These are phyloP conservation scores for Schizothorax lantsangensis DNA, from an alignment of 2,797 vertebrate genomes.

Conservation along the genomic window DNA sequence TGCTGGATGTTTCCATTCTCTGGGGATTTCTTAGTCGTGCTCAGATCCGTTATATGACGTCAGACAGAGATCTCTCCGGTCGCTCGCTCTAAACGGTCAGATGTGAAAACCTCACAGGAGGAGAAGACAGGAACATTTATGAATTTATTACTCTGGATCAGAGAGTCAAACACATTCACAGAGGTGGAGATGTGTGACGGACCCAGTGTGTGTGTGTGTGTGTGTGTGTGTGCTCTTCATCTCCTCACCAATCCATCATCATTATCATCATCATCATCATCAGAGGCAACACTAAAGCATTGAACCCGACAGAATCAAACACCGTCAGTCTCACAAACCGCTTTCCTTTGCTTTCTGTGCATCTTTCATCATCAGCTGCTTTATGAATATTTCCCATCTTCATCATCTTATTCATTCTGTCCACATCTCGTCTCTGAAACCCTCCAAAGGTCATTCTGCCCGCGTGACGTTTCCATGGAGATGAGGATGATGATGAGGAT, in stretches of 20 bases:
- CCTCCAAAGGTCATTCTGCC: slow-evolving; percentile 52
- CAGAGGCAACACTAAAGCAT: not conserved
- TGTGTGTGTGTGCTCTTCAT: not conserved
- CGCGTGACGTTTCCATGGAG: not conserved
- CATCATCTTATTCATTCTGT: slow-evolving; percentile 15
- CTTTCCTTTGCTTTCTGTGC: not conserved
- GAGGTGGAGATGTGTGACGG: slow-evolving; percentile 16
- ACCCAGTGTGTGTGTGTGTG: not conserved
- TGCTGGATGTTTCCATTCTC: not conserved
- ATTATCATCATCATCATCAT: slow-evolving; percentile 62
- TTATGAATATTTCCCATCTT: slow-evolving; percentile 7
- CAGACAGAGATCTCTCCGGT: not conserved
- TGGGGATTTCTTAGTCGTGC: no score
- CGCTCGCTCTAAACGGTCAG: not conserved
- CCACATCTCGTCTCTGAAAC: not conserved
- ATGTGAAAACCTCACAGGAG: not conserved
- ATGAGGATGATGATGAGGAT: not conserved
- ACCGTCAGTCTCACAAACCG: not conserved
- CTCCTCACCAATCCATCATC: slow-evolving; percentile 69
- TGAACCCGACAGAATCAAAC: not conserved
- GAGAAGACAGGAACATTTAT: slow-evolving; percentile 44
- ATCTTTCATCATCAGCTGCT: not conserved
- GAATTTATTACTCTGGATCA: slow-evolving; percentile 39
- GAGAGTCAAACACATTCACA: slow-evolving; percentile 63
- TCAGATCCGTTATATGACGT: not conserved